Evolutionary conservation across 2,888 invertebrate species (phyloP).

Genomic region (Galerucella pusilla): DNA sequence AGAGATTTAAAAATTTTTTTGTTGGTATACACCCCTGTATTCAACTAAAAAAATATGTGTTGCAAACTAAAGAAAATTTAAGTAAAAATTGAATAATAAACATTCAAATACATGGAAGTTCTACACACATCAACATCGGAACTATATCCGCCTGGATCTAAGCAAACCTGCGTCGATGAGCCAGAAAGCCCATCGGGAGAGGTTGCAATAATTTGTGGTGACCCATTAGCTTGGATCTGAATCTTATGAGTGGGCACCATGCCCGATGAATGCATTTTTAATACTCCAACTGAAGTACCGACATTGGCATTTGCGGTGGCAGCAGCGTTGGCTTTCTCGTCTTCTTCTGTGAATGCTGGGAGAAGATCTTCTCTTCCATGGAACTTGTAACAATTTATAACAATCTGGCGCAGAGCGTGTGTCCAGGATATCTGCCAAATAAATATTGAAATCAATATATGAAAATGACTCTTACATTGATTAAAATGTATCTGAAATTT

Average conservation of each 20-base stretch:
- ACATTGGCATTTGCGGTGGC: conserved; percentile 68
- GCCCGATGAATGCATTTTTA: conserved; percentile 66
- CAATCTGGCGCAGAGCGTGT: conserved; percentile 94
- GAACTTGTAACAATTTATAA: conserved; percentile 98
- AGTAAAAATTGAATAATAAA: conserved; percentile 39
- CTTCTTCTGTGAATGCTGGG: conserved; percentile 93
- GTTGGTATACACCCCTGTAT: conserved; percentile 22
- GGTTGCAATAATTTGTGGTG: conserved; percentile 66
- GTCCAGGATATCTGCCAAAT: conserved; percentile 93
- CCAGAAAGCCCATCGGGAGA: conserved; percentile 67
- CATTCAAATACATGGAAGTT: conserved; percentile 31
- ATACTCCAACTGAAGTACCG: conserved; percentile 66
- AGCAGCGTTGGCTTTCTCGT: conserved; percentile 78
- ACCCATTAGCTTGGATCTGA: conserved; percentile 68
- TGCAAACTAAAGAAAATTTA: conserved; percentile 31
- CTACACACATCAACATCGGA: conserved; percentile 80
- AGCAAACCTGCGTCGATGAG: conserved; percentile 78
- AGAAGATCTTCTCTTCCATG: conserved; percentile 95
- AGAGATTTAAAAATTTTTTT: background rate
- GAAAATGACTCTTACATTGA: background rate
- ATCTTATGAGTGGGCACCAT: conserved; percentile 65
- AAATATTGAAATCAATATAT: conserved; percentile 14
- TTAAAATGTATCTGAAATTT: conserved; percentile 41
- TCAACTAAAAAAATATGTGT: conserved; percentile 41
- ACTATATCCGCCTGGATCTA: conserved; percentile 76